Evolutionary conservation across 2,888 invertebrate species (phyloP).

Genomic region (Leptopilina drosophilae): DNA sequence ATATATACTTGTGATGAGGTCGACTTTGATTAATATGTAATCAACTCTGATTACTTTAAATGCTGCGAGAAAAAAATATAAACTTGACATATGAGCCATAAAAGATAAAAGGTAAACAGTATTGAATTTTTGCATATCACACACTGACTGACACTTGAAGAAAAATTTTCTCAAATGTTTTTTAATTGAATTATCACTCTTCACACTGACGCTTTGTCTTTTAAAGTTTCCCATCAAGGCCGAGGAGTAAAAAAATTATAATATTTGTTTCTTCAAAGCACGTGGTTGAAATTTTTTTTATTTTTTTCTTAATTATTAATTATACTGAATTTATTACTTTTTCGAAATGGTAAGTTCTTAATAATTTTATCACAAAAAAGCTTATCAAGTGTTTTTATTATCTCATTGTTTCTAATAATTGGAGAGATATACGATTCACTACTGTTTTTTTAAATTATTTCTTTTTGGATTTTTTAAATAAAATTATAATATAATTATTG

Average conservation of each 20-base stretch:
- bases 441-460: too few relatives aligned
- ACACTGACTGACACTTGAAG: neutral
- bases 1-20: neutral
- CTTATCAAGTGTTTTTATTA: too few relatives aligned
- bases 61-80: neutral
- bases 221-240: neutral
- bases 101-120: conserved; percentile 29
- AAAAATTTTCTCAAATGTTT: neutral
- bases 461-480: too few relatives aligned
- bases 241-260: neutral
- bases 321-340: too few relatives aligned
- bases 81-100: conserved; percentile 25
- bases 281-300: neutral
- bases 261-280: neutral
- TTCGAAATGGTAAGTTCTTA: too few relatives aligned
- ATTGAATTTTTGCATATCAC: conserved; percentile 16
- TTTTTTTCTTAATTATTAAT: too few relatives aligned
- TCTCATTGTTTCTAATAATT: too few relatives aligned
- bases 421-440: too few relatives aligned
- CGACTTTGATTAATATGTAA: conserved; percentile 3
- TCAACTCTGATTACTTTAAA: conserved; percentile 10
- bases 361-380: too few relatives aligned
- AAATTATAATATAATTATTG: too few relatives aligned
- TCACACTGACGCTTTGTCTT: neutral
- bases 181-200: conserved; percentile 1